Conservation (phyloP, 2,113 vertebrate genomes). For the Leuciscus idus region DNA sequence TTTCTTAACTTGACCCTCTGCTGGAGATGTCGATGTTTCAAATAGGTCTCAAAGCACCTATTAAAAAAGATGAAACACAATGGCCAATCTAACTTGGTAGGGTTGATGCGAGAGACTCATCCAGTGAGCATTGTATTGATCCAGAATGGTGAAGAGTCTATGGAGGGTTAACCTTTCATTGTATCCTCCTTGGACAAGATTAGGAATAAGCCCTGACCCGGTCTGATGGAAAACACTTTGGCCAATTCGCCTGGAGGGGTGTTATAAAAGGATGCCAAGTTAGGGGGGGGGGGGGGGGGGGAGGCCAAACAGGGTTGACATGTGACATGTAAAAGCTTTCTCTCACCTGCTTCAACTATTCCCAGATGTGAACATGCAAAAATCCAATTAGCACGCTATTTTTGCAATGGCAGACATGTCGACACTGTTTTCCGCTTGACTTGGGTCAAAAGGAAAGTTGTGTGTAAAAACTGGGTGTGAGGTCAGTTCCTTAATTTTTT, state of each 20-base stretch:
- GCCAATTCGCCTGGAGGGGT: conserved; percentile 55
- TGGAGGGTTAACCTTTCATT: conserved; percentile 59
- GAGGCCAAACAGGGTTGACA: conserved; percentile 46
- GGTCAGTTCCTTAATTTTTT: neutral
- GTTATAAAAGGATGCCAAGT: conserved; percentile 33
- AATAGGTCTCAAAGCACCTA: conserved; percentile 62
- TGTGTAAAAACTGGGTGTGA: neutral
- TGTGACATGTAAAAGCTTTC: conserved; percentile 50
- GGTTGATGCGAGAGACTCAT: conserved; percentile 55
- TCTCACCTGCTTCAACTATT: conserved; percentile 56
- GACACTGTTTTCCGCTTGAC: conserved; percentile 19
- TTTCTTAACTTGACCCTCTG: conserved; percentile 64
- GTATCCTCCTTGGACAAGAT: conserved; percentile 66
- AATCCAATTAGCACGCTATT: conserved; percentile 70
- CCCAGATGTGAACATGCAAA: conserved; percentile 65
- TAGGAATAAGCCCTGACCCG: conserved; percentile 63
- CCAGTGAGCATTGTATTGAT: conserved; percentile 58
- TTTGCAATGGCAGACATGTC: conserved; percentile 37
- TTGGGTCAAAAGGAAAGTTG: conserved; percentile 47
- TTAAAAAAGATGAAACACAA: conserved; percentile 66
- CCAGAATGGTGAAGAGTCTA: conserved; percentile 56
- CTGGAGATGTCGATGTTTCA: conserved; percentile 55
- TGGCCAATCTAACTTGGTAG: conserved; percentile 43
- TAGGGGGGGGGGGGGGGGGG: neutral
- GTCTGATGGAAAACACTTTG: conserved; percentile 50